Percentiles rank a stretch among this genome's conserved stretches.
Conservation (phyloP, 2,797 vertebrate genomes). For the Fundulus diaphanus region DNA sequence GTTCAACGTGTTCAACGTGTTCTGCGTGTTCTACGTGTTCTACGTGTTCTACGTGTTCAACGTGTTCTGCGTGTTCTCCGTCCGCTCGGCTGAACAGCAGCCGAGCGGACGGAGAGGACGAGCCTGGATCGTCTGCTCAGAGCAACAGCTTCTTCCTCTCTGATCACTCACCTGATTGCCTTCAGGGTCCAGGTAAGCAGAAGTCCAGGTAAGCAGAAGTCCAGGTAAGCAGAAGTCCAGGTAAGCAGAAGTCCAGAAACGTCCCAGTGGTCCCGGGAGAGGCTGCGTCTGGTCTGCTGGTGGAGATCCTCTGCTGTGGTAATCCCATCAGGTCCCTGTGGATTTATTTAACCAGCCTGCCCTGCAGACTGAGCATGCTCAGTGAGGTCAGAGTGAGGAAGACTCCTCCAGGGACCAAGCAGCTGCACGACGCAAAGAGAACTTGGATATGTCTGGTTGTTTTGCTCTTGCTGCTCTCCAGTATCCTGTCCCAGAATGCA, state of each 20-base stretch:
- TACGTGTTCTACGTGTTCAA: no score
- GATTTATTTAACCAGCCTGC: not conserved
- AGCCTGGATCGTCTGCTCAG: no score
- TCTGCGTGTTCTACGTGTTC: no score
- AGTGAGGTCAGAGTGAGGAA: not conserved
- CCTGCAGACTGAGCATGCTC: constrained; percentile 12
- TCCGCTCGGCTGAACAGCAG: no score
- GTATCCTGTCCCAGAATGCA: no score
- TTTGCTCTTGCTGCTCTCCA: no score
- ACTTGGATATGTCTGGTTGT: no score
- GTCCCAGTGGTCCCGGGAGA: not conserved
- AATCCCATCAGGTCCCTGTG: not conserved
- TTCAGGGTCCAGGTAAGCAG: not conserved
- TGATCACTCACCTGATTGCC: constrained; percentile 5
- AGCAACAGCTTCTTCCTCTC: no score
- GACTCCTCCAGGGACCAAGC: not conserved
- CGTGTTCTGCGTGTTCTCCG: no score
- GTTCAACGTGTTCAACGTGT: no score
- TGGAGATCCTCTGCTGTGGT: not conserved
- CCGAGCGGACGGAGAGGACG: no score
- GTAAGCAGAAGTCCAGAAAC: not conserved
- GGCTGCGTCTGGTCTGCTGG: not conserved
- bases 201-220: not conserved
- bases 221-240: not conserved
- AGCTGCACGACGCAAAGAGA: no score